A percentile compares a stretch with the other conserved stretches of the same genome.
Evolutionary conservation across 1,140 invertebrate species (phyloP).

Genomic region (Zelostemma sp.): DNA sequence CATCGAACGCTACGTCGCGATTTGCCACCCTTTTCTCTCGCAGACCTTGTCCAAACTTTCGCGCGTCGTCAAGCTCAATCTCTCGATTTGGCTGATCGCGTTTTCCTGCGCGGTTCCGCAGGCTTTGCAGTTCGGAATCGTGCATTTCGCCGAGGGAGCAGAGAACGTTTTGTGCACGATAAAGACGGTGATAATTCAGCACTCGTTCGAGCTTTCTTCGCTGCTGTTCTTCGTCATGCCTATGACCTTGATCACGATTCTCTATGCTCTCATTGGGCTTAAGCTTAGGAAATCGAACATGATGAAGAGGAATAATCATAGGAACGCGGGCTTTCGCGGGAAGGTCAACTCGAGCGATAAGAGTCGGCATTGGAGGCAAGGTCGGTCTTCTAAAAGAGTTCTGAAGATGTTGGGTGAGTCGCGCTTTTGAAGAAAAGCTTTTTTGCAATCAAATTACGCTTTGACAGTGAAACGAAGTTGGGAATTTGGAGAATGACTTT

Average conservation of each 20-base stretch:
- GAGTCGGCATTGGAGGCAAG: slow-evolving; percentile 53
- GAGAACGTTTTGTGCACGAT: slow-evolving; percentile 72
- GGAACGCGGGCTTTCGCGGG: slow-evolving; percentile 31
- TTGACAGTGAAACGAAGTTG: not conserved
- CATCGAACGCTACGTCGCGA: slow-evolving; percentile 91
- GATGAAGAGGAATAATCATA: slow-evolving; percentile 65
- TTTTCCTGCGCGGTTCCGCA: slow-evolving; percentile 84
- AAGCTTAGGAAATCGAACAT: slow-evolving; percentile 77
- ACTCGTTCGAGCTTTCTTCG: slow-evolving; percentile 88
- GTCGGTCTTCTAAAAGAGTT: slow-evolving; percentile 72
- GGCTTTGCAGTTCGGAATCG: slow-evolving; percentile 80
- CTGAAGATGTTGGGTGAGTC: slow-evolving; percentile 79
- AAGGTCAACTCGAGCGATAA: slow-evolving; percentile 24
- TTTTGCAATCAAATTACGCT: not conserved
- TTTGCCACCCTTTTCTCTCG: slow-evolving; percentile 91
- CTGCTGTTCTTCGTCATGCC: slow-evolving; percentile 89
- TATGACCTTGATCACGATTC: slow-evolving; percentile 86
- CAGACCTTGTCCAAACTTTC: slow-evolving; percentile 88
- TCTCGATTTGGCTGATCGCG: slow-evolving; percentile 79
- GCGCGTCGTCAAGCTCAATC: slow-evolving; percentile 78
- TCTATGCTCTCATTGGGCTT: slow-evolving; percentile 86
- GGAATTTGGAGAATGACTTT: not conserved
- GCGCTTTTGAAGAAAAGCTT: too few species aligned
- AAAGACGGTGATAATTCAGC: slow-evolving; percentile 75
- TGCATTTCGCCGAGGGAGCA: slow-evolving; percentile 65